Base-by-base conservation (phyloP, 2,888 invertebrate genomes). In the Eupithecia inturbata region DNA sequence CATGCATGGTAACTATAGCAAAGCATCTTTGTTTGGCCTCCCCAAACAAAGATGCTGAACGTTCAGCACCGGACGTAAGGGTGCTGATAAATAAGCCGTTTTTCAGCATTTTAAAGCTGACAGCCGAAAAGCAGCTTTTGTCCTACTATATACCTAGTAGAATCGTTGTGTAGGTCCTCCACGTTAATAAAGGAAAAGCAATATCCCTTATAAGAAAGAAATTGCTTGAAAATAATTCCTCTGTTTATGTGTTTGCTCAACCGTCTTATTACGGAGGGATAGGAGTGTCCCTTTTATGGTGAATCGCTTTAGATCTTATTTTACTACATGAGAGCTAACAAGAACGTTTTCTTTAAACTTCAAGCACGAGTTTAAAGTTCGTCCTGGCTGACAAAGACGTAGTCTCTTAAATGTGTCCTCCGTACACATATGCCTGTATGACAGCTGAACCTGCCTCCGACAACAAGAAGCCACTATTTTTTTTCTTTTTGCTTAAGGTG, bases 201-300 rank as follows among this genome's bases (percentile, higher is more conserved):
- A 75, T 75, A 75, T 72, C 49, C 31, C 41, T 63, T 75, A 72
- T 70, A 60, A 70, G 64, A 70, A 53, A 70, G 57, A 70, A 75
- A 75, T 75, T 68, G 70, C 70, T 62, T 67, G 78, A 74, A 73
- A 74, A 72, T 72, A 75, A 77, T 74, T 68, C 63, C 68, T 63
- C 74, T 79, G 78, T 77, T 74, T 77, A 77, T 78, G 49, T 78
- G 76, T 74, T 73, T 73, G 72, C 67, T 57, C 39, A 69, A 67
- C 66, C 73, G 66, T 64, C 74, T 69, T 75, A 78, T 78, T 78
- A 70, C 22, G 57, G n/a, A 67, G 66, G 62, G 36, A 60, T 63
- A 49, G 1, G 31, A 9, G 62, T 67, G 66, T 60, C 57, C 57
- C 71, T 71, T 71, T 64, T 62, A 49, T 36, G 28, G 53, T 5